These are phyloP conservation scores for Anagyrus pseudococci DNA, from an alignment of 2,888 invertebrate species.

Conservation along the genomic window DNA sequence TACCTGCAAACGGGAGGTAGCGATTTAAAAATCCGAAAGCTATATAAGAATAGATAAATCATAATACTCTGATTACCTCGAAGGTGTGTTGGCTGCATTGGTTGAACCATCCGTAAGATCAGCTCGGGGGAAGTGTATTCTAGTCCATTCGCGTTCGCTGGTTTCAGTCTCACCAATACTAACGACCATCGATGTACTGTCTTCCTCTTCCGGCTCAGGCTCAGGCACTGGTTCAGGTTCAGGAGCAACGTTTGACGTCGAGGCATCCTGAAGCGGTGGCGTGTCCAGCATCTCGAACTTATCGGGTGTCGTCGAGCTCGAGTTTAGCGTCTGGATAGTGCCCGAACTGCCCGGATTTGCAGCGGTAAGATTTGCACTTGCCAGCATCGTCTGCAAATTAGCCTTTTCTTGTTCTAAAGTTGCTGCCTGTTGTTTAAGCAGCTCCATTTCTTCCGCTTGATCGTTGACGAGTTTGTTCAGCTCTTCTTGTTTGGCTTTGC, in stretches of 20 bases:
- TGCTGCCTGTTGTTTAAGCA: conserved; percentile 66
- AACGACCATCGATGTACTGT: conserved; percentile 54
- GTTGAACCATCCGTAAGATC: conserved; percentile 49
- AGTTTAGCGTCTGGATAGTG: conserved; percentile 51
- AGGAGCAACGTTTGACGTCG: conserved; percentile 44
- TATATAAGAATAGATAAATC: not conserved
- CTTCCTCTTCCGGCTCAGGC: conserved; percentile 55
- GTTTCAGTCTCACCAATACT: conserved; percentile 57
- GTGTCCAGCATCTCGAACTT: conserved; percentile 58
- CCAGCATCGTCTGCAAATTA: conserved; percentile 64
- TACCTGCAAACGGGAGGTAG: conserved; percentile 55
- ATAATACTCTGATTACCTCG: conserved; percentile 38
- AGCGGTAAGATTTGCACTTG: conserved; percentile 40
- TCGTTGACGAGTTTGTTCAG: conserved; percentile 46
- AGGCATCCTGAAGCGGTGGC: conserved; percentile 48
- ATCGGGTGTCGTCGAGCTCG: conserved; percentile 57
- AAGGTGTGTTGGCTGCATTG: conserved; percentile 41
- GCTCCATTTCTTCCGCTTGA: conserved; percentile 62
- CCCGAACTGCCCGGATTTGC: conserved; percentile 44
- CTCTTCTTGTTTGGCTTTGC: conserved; percentile 43
- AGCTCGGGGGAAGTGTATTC: conserved; percentile 54
- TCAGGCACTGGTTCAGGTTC: conserved; percentile 53
- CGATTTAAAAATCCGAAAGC: too few species aligned
- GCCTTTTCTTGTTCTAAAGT: conserved; percentile 67
- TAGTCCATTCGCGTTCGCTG: conserved; percentile 62